Percentiles rank a stretch among this genome's conserved stretches.
Conservation (phyloP, 2,113 vertebrate species). For the Meleagris gallopavo region DNA sequence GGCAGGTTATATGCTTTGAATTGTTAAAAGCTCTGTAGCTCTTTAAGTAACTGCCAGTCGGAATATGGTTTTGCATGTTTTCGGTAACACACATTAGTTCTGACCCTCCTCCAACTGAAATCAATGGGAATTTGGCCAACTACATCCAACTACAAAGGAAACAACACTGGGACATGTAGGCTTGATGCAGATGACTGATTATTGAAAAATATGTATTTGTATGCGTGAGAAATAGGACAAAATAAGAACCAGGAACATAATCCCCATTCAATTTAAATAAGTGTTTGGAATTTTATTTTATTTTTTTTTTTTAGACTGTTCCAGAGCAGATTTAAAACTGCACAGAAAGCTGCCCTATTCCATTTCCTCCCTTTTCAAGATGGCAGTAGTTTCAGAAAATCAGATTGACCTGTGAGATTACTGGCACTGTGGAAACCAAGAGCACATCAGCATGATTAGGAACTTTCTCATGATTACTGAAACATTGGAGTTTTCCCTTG, state of each 20-base stretch:
- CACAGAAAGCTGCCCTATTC: not conserved
- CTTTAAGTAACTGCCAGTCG: constrained; percentile 28
- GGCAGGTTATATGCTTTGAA: not conserved
- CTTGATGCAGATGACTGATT: constrained; percentile 42
- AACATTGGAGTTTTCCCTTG: constrained; percentile 14
- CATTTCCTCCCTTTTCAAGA: constrained; percentile 20
- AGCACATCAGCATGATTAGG: constrained; percentile 15
- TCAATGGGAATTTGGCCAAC: constrained; percentile 33
- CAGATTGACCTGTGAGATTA: constrained; percentile 46
- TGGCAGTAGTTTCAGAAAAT: not conserved
- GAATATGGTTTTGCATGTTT: constrained; percentile 22
- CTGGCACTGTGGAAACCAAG: not conserved
- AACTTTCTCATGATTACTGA: constrained; percentile 21
- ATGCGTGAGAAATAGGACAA: not conserved
- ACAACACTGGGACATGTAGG: constrained; percentile 10
- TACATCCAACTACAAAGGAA: constrained; percentile 36
- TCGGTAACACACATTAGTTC: not conserved
- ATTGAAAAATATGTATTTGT: constrained; percentile 26
- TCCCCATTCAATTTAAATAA: not conserved
- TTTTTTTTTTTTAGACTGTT: not conserved
- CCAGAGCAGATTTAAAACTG: not conserved
- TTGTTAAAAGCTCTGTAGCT: not conserved
- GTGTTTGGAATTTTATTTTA: not conserved
- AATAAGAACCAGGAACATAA: not conserved
- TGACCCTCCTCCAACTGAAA: constrained; percentile 30